A percentile compares a stretch with the other conserved stretches of the same genome.
These are phyloP conservation scores for Polydrusus tereticollis DNA, from an alignment of 2,888 invertebrate species.

Conservation along the genomic window DNA sequence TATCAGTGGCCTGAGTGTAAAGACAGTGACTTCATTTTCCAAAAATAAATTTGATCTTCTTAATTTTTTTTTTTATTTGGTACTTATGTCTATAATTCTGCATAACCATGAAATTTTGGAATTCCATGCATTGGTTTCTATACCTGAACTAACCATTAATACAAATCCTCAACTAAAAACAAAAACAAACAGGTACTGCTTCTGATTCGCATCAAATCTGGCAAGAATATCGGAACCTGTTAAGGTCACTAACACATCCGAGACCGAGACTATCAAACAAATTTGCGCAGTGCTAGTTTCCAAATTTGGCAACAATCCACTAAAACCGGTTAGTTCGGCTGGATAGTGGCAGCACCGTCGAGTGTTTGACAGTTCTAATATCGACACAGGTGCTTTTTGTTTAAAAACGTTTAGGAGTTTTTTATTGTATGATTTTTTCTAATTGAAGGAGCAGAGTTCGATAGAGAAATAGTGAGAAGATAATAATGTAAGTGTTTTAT, in stretches of 20 bases:
- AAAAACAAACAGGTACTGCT: neutral
- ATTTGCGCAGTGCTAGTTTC: conserved; percentile 31
- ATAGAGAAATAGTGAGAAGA: neutral
- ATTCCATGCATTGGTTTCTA: no score
- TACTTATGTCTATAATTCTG: no score
- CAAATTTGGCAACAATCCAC: conserved; percentile 32
- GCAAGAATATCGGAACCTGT: neutral
- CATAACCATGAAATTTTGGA: no score
- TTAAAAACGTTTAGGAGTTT: neutral
- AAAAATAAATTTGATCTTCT: no score
- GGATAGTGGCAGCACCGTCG: conserved; percentile 22
- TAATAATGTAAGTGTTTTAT: no score
- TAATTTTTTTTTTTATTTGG: no score
- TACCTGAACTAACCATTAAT: neutral
- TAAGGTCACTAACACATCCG: conserved; percentile 17
- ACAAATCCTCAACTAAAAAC: neutral
- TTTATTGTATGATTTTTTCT: no score
- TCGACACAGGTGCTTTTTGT: conserved; percentile 18
- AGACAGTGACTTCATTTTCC: no score
- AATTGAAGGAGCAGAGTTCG: no score
- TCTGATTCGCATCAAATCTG: neutral
- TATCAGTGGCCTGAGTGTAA: no score
- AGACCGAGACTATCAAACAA: neutral
- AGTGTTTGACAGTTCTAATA: conserved; percentile 35
- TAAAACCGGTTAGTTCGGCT: conserved; percentile 27